Evolutionary conservation across 2,797 vertebrate species (phyloP), one percentile per base, ranked within the genome.

Genomic region (Percopsis omiscomaycus): DNA sequence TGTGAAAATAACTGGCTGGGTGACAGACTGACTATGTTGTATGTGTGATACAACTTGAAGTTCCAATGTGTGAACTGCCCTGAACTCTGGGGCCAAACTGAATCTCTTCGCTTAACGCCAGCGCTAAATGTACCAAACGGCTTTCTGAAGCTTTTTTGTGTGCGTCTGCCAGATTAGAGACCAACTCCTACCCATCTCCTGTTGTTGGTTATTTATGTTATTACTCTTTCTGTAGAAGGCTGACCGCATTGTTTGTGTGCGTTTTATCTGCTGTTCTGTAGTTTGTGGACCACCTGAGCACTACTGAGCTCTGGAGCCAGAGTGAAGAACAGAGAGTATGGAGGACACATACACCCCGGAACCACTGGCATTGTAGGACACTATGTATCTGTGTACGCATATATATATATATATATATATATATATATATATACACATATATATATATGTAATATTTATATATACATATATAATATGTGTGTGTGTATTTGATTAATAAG

Each of bases 251-350:
- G 5, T 57, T 22, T 32, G 32, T 12, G 1, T 58, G 32, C 4
- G 27, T 58, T 14, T 27, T 58, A 14, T 54, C 65, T 68, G 16
- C 65, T 68, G 16, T 69, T 15, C n/a, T 22, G 4, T 16, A 92
- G 90, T 49, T 90, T 61, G 81, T 90, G 77, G 88, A 89, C 44
- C 89, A 90, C n/a, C 58, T 89, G 16, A 79, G 64, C 77, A 83
- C 27, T 46, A 2, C 68, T 28, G 88, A 89, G 3, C 69, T 79
- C 27, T 89, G 89, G 88, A 84, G 66, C 74, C 85, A 84, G 62
- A 71, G 49, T 0, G 84, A 14, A 16, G 83, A 84, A 58, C 84
- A 84, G 61, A 82, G 66, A 78, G 84, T 76, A 66, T 88, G 88
- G 85, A 84, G 74, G 62, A 59, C 77, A 14, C 77, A 87, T 69